These are phyloP conservation scores for Abscondita cerata DNA, from an alignment of 2,888 invertebrate species.

Conservation along the genomic window DNA sequence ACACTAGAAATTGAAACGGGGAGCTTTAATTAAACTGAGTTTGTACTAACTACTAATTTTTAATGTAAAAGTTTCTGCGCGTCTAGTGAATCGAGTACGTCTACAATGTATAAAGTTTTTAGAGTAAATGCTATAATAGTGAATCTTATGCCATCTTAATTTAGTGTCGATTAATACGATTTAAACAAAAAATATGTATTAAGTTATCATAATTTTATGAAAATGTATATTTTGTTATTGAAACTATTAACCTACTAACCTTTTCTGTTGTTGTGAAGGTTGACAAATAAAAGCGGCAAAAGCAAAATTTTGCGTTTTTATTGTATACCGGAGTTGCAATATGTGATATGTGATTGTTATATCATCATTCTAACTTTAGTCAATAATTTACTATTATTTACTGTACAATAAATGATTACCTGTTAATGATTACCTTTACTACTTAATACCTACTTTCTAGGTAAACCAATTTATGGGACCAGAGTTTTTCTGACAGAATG, in stretches of 20 bases:
- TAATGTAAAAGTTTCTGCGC: conserved; percentile 7
- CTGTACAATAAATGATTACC: conserved; percentile 23
- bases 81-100: conserved; percentile 16
- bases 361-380: conserved; percentile 29
- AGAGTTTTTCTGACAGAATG: no score
- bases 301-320: neutral
- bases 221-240: neutral
- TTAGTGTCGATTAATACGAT: neutral
- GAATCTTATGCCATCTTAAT: conserved; percentile 17
- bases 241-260: neutral
- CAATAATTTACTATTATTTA: conserved; percentile 30
- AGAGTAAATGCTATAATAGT: conserved; percentile 24
- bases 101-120: conserved; percentile 14
- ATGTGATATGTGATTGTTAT: conserved; percentile 31
- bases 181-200: neutral
- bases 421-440: conserved; percentile 4
- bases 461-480: no score
- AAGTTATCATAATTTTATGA: neutral
- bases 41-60: neutral
- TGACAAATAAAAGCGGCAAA: conserved; percentile 1
- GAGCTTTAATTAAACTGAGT: neutral
- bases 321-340: conserved; percentile 21
- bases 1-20: conserved; percentile 4
- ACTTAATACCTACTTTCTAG: no score
- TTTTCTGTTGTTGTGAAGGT: neutral